Evolutionary conservation across 2,113 vertebrate species (phyloP).

Genomic region (Strix aluco): DNA sequence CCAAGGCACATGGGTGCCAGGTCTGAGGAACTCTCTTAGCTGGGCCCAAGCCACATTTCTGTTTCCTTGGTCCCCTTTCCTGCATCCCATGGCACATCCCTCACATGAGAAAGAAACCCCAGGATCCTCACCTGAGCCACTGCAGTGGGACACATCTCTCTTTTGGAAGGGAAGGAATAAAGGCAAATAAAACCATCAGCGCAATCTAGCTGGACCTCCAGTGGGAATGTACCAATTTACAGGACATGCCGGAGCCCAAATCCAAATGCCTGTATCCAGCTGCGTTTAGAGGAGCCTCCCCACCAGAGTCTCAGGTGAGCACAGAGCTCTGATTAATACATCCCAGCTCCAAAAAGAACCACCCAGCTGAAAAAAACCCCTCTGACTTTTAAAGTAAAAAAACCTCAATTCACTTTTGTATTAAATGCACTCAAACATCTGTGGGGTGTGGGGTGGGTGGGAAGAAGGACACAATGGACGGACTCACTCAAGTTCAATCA

Average conservation of each 20-base stretch:
- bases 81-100: neutral
- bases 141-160: neutral
- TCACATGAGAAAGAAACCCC: neutral
- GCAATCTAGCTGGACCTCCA: neutral
- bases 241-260: neutral
- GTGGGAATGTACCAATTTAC: fast-evolving
- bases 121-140: neutral
- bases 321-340: neutral
- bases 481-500: neutral
- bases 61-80: neutral
- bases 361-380: neutral
- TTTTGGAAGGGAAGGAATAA: neutral
- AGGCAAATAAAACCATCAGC: neutral
- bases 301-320: neutral
- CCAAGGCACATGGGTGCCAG: no score
- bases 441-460: fast-evolving
- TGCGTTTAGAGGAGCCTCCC: neutral
- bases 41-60: neutral
- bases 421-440: neutral
- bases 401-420: neutral
- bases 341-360: neutral
- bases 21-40: neutral
- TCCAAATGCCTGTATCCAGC: neutral
- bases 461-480: fast-evolving
- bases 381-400: neutral